Percentiles rank a stretch among this genome's conserved stretches.
These are phyloP conservation scores for Champsocephalus esox DNA, from an alignment of 2,797 vertebrate species.

Conservation along the genomic window DNA sequence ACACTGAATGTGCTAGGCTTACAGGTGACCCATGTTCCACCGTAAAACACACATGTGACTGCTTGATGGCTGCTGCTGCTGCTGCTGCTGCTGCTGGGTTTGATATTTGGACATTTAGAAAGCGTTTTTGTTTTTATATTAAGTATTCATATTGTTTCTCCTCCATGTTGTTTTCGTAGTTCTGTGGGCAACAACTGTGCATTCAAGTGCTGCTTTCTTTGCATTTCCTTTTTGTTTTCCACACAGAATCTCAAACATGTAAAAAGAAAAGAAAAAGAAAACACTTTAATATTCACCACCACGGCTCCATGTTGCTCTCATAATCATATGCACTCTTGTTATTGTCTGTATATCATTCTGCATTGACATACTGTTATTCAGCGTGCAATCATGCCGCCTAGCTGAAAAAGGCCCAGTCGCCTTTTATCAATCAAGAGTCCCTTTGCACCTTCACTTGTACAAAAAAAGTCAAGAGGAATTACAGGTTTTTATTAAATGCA, in stretches of 20 bases:
- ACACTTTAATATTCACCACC: slow-evolving; percentile 41
- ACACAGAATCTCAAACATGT: slow-evolving; percentile 39
- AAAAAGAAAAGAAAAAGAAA: slow-evolving; percentile 2
- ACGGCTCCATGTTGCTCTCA: slow-evolving; percentile 26
- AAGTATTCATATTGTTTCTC: not conserved
- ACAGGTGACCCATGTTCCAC: not conserved
- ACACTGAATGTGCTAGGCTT: not conserved
- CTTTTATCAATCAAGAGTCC: slow-evolving; percentile 82
- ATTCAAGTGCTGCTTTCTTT: slow-evolving; percentile 79
- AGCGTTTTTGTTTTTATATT: not conserved
- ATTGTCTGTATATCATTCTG: slow-evolving; percentile 59
- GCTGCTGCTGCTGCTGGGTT: slow-evolving; percentile 13
- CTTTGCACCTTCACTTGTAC: slow-evolving; percentile 94
- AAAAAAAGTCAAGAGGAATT: slow-evolving; percentile 81
- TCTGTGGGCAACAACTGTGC: slow-evolving; percentile 85
- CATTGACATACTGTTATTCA: slow-evolving; percentile 84
- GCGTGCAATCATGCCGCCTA: slow-evolving; percentile 85
- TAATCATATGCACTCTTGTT: slow-evolving; percentile 67
- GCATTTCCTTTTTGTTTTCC: slow-evolving; percentile 14
- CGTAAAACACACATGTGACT: not conserved
- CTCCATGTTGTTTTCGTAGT: slow-evolving; percentile 51
- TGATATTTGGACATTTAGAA: not conserved
- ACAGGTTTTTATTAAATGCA: slow-evolving; percentile 77
- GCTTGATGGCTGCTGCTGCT: slow-evolving; percentile 6
- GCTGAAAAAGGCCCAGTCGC: slow-evolving; percentile 82